phyloP scores from a whole-genome alignment of 2,797 vertebrate species.

The Poeciliopsis turneri region DNA sequence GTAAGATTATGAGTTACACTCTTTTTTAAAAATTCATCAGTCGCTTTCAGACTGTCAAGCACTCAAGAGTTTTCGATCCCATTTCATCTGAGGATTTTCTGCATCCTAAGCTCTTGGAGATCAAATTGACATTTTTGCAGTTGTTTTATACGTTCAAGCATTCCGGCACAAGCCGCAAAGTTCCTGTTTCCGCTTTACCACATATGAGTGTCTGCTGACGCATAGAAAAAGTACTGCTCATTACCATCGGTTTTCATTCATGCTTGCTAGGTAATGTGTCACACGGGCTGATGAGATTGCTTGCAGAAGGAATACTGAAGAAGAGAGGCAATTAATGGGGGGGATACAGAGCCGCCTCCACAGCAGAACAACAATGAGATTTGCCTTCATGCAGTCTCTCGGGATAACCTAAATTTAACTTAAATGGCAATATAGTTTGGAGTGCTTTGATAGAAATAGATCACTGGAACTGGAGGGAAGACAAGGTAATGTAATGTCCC shows the following conservation, averaged over 20 bases:
- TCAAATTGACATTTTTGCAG: slow-evolving; percentile 36
- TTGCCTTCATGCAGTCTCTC: slow-evolving; percentile 30
- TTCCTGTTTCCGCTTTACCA: slow-evolving; percentile 41
- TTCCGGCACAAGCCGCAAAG: slow-evolving; percentile 4
- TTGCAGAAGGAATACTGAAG: slow-evolving; percentile 51
- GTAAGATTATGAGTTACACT: slow-evolving; percentile 31
- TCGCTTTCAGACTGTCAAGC: slow-evolving; percentile 21
- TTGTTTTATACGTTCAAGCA: slow-evolving; percentile 37
- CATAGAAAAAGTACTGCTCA: slow-evolving; percentile 55
- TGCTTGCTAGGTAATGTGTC: slow-evolving; percentile 61
- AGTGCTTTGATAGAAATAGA: slow-evolving; percentile 62
- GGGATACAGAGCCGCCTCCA: slow-evolving; percentile 43
- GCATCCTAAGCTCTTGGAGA: slow-evolving; percentile 15
- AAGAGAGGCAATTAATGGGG: slow-evolving; percentile 61
- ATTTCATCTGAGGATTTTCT: slow-evolving; percentile 29
- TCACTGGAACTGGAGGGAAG: slow-evolving; percentile 46
- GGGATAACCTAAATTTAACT: slow-evolving; percentile 55
- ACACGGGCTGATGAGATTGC: slow-evolving; percentile 51
- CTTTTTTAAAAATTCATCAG: slow-evolving; percentile 51
- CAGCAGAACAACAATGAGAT: slow-evolving; percentile 48
- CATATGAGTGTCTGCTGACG: slow-evolving; percentile 52
- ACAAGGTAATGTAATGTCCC: slow-evolving; percentile 66
- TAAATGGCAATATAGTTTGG: slow-evolving; percentile 52
- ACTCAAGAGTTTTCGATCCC: slow-evolving; percentile 7
- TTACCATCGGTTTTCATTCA: slow-evolving; percentile 66